These are phyloP conservation scores for Alentia gelatinosa DNA, from an alignment of 2,888 invertebrate genomes.

Conservation along the genomic window DNA sequence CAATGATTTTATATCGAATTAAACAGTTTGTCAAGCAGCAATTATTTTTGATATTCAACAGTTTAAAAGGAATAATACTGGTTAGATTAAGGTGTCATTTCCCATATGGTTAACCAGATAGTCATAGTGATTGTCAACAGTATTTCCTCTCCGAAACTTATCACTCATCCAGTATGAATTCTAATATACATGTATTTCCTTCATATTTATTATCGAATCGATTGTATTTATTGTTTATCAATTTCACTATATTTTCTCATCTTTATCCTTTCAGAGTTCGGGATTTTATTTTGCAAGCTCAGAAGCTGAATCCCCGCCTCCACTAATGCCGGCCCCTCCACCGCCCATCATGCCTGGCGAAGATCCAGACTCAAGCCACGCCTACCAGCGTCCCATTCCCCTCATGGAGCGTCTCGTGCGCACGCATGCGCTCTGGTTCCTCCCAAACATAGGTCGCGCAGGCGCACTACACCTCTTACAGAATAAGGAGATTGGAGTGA, in stretches of 20 bases:
- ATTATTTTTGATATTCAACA: too few relatives aligned
- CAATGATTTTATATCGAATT: too few relatives aligned
- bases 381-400: slow-evolving; percentile 7
- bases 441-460: slow-evolving; percentile 94
- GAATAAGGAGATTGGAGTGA: slow-evolving; percentile 94
- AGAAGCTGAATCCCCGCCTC: slow-evolving; percentile 34
- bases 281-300: slow-evolving; percentile 52
- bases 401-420: slow-evolving; percentile 89
- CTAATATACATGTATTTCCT: too few relatives aligned
- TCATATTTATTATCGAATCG: too few relatives aligned
- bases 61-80: too few relatives aligned
- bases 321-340: not conserved
- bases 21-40: too few relatives aligned
- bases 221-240: too few relatives aligned
- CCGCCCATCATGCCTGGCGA: slow-evolving; percentile 39
- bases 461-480: slow-evolving; percentile 96
- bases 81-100: too few relatives aligned
- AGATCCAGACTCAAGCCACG: not conserved
- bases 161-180: too few relatives aligned
- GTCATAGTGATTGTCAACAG: too few relatives aligned
- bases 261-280: slow-evolving; percentile 20
- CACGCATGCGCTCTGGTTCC: slow-evolving; percentile 97
- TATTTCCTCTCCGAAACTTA: too few relatives aligned
- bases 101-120: too few relatives aligned
- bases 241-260: not conserved